Conservation (phyloP, 2,888 invertebrate genomes). For the Invenusta paracnida region DNA sequence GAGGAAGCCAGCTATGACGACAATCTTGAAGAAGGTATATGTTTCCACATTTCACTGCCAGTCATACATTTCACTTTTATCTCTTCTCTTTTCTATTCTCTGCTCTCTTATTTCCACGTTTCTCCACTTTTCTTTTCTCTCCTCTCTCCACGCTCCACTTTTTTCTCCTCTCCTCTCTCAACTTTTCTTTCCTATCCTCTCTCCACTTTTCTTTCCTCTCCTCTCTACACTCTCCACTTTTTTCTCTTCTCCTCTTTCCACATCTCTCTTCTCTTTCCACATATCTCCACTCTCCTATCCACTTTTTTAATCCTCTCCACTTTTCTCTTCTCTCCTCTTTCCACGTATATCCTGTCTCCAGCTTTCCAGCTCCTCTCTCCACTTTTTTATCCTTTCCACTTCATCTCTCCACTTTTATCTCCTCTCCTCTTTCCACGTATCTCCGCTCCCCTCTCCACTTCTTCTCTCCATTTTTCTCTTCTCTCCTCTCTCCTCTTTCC, state of each 20-base stretch:
- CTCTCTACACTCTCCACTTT: not conserved
- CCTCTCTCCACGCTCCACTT: not conserved
- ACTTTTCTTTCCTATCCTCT: not conserved
- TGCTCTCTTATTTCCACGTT: not conserved
- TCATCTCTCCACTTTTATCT: no score
- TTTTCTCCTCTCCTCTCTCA: not conserved
- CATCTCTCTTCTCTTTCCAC: not conserved
- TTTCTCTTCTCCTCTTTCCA: not conserved
- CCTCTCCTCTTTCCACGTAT: no score
- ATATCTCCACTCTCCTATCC: not conserved
- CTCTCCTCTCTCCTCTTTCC: no score
- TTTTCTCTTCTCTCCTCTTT: no score
- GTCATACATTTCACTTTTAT: no score
- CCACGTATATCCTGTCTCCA: no score
- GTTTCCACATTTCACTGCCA: not conserved
- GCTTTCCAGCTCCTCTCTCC: no score
- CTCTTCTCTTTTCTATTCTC: not conserved
- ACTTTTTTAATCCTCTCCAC: no score
- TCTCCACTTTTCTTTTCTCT: not conserved
- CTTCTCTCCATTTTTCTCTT: no score
- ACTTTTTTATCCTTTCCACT: no score
- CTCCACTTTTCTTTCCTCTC: not conserved
- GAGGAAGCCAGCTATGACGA: not conserved
- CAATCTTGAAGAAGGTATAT: not conserved
- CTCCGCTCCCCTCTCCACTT: no score